Evolutionary conservation across 2,113 vertebrate genomes (phyloP).

Genomic region (Tetrao urogallus): DNA sequence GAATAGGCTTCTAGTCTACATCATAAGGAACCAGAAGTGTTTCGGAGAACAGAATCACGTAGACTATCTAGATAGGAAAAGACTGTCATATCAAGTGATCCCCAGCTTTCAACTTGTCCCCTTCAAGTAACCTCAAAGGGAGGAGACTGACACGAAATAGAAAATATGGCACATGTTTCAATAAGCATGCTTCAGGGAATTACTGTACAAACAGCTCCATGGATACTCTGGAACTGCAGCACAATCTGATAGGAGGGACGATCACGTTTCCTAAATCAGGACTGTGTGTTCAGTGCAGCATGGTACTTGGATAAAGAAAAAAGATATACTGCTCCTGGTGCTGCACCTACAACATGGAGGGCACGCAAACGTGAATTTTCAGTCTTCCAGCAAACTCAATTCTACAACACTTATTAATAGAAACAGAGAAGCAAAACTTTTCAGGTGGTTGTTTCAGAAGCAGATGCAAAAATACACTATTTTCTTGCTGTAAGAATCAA

Average conservation of each 20-base stretch:
- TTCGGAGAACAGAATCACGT: not conserved
- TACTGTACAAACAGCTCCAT: not conserved
- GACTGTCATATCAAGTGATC: not conserved
- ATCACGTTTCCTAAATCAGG: not conserved
- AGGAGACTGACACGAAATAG: not conserved
- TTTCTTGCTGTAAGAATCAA: constrained; percentile 13
- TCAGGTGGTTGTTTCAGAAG: constrained; percentile 45
- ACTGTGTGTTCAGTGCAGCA: not conserved
- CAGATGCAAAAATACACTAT: constrained; percentile 5
- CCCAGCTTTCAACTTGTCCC: not conserved
- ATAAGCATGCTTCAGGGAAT: not conserved
- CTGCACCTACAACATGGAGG: not conserved
- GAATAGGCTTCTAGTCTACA: not conserved
- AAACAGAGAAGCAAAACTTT: constrained; percentile 52
- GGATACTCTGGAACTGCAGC: not conserved
- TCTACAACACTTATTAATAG: constrained; percentile 35
- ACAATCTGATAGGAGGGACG: not conserved
- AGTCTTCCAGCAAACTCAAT: not conserved
- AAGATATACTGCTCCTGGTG: not conserved
- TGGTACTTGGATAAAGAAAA: not conserved
- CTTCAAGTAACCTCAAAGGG: not conserved
- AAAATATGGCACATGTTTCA: not conserved
- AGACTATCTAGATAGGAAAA: not conserved
- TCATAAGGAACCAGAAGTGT: not conserved
- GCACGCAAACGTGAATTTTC: constrained; percentile 30